Conservation (phyloP, 2,113 vertebrate genomes). For the Corydoras maculifer region DNA sequence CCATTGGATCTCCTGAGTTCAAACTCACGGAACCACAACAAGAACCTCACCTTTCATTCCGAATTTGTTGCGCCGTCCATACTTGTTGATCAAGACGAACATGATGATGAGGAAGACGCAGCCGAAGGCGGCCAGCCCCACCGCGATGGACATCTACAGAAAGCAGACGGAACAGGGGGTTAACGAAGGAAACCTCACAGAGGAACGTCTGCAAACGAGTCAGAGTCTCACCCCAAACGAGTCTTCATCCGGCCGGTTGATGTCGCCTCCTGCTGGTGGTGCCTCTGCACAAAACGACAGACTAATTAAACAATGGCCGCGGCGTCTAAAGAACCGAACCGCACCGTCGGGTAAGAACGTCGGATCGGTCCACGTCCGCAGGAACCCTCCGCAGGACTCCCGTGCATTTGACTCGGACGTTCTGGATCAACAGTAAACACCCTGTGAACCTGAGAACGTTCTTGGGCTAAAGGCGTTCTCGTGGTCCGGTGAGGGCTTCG, state of each 20-base stretch:
- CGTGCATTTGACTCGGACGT: too few species aligned
- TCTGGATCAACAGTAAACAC: neutral
- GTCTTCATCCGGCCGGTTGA: slow-evolving; percentile 36
- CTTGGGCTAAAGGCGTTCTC: neutral
- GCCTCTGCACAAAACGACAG: slow-evolving; percentile 18
- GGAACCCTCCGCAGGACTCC: too few species aligned
- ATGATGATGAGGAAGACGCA: slow-evolving; percentile 90
- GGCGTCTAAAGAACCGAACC: too few species aligned
- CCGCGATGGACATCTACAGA: slow-evolving; percentile 86
- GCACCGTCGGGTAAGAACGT: too few species aligned
- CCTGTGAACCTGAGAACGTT: neutral
- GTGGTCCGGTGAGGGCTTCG: slow-evolving; percentile 41
- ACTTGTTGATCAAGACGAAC: slow-evolving; percentile 98
- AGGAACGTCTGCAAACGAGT: neutral
- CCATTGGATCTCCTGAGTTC: too few species aligned
- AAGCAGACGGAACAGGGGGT: slow-evolving; percentile 1
- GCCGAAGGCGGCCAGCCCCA: slow-evolving; percentile 89
- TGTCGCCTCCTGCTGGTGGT: slow-evolving; percentile 33
- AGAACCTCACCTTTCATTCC: slow-evolving; percentile 92
- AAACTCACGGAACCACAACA: neutral
- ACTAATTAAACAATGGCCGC: neutral
- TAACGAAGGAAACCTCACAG: neutral
- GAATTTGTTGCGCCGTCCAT: slow-evolving; percentile 90
- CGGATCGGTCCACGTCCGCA: too few species aligned
- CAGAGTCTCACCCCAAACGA: slow-evolving; percentile 36